phyloP scores from a whole-genome alignment of 2,797 vertebrate species.

The Hylomyscus alleni region DNA sequence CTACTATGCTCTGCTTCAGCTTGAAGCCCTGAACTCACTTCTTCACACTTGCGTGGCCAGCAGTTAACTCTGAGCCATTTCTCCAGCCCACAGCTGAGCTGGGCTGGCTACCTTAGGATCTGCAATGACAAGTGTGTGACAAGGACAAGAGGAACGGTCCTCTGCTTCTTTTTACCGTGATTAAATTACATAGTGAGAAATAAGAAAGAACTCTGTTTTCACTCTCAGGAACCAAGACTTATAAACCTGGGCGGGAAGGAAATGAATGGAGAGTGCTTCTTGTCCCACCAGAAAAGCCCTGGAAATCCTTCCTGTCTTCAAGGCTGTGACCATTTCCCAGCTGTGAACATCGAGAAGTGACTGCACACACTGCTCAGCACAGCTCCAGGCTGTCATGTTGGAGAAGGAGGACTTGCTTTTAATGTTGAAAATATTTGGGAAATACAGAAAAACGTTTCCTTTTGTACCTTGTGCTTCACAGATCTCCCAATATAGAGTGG shows the following conservation, averaged over 20 bases:
- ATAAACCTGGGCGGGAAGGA: background rate
- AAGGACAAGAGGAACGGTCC: background rate
- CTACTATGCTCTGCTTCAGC: background rate
- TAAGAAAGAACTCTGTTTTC: background rate
- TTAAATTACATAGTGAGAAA: background rate
- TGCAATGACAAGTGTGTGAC: background rate
- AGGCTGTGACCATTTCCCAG: background rate
- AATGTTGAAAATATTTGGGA: conserved; percentile 62
- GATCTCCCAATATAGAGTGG: conserved; percentile 4
- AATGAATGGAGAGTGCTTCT: background rate
- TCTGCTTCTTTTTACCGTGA: background rate
- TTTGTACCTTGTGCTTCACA: background rate
- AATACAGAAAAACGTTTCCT: conserved; percentile 36
- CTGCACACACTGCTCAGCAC: background rate
- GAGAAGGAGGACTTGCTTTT: conserved; percentile 9
- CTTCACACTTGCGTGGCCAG: background rate
- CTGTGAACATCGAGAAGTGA: background rate
- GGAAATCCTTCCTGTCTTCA: background rate
- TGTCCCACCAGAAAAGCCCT: background rate
- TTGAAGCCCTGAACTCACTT: background rate
- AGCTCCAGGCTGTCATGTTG: background rate
- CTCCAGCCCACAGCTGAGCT: background rate
- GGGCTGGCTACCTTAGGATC: background rate
- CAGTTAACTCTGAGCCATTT: background rate
- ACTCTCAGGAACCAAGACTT: background rate